These are phyloP conservation scores for Andrena flavipes DNA, from an alignment of 2,888 invertebrate species.

Conservation along the genomic window DNA sequence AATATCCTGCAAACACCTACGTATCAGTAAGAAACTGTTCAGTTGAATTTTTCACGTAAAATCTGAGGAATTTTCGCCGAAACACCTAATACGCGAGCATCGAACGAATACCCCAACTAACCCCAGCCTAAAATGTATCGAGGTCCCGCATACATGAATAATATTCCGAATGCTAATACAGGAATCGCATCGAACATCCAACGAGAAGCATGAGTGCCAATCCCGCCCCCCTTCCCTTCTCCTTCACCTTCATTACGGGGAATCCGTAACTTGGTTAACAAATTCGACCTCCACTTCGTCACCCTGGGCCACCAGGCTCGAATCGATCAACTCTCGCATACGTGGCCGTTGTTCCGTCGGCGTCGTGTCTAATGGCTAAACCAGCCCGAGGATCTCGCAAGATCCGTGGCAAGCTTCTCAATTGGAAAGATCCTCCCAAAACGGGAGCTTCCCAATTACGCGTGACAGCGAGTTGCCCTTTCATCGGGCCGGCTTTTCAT, in stretches of 20 bases:
- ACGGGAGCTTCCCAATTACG: background rate
- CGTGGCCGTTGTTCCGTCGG: too few relatives aligned
- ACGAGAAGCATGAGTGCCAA: conserved; percentile 70
- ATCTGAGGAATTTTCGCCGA: too few relatives aligned
- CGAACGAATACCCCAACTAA: conserved; percentile 4
- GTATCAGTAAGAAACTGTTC: too few relatives aligned
- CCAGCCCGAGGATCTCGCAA: too few relatives aligned
- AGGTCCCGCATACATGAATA: conserved; percentile 83
- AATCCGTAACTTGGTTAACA: conserved; percentile 83
- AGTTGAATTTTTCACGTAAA: too few relatives aligned
- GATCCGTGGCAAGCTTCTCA: background rate
- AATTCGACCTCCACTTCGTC: conserved; percentile 74
- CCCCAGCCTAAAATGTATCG: conserved; percentile 55
- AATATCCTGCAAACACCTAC: too few relatives aligned
- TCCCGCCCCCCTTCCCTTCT: conserved; percentile 40
- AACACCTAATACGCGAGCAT: background rate
- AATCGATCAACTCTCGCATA: conserved; percentile 43
- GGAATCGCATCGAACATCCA: conserved; percentile 82
- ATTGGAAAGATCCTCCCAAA: too few relatives aligned
- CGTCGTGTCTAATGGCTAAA: background rate
- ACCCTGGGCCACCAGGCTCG: conserved; percentile 56
- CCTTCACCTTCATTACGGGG: conserved; percentile 79
- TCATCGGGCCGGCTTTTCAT: conserved; percentile 21
- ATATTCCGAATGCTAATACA: conserved; percentile 83
- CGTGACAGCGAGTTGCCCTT: background rate